These are phyloP conservation scores for Epinotia brunnichana DNA, from an alignment of 2,888 invertebrate genomes.

Conservation along the genomic window DNA sequence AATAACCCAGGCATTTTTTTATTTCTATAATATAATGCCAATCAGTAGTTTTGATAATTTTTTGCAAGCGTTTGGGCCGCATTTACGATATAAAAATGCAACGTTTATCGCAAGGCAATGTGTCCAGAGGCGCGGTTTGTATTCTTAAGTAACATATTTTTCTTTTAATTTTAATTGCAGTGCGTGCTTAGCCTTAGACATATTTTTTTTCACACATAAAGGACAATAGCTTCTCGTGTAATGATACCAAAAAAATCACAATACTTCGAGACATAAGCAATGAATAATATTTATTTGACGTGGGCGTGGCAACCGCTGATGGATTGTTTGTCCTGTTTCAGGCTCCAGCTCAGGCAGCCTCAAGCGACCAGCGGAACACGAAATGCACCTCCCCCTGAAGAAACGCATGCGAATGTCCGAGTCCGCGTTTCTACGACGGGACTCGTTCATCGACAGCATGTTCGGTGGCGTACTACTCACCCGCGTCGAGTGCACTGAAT, in stretches of 20 bases:
- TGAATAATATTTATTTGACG: neutral
- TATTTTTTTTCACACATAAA: constrained; percentile 6
- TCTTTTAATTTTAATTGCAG: too few species aligned
- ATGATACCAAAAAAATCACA: neutral
- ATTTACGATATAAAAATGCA: too few species aligned
- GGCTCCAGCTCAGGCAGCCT: constrained; percentile 57
- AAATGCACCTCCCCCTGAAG: constrained; percentile 51
- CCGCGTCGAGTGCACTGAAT: constrained; percentile 89
- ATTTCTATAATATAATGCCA: too few species aligned
- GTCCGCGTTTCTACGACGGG: constrained; percentile 58
- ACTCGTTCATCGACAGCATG: constrained; percentile 85
- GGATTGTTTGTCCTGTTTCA: constrained; percentile 42
- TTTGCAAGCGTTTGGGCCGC: too few species aligned
- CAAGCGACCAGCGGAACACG: constrained; percentile 56
- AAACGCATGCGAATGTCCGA: constrained; percentile 63
- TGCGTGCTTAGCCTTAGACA: neutral
- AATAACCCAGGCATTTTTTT: too few species aligned
- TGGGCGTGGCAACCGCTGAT: neutral
- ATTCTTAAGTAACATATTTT: too few species aligned
- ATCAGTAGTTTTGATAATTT: too few species aligned
- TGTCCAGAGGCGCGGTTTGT: too few species aligned
- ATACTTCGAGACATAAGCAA: neutral
- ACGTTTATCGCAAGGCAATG: too few species aligned
- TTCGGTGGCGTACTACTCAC: constrained; percentile 91
- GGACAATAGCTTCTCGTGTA: too few species aligned